A percentile compares a stretch with the other conserved stretches of the same genome.
phyloP scores from a whole-genome alignment of 2,797 vertebrate genomes.

The Menidia menidia region DNA sequence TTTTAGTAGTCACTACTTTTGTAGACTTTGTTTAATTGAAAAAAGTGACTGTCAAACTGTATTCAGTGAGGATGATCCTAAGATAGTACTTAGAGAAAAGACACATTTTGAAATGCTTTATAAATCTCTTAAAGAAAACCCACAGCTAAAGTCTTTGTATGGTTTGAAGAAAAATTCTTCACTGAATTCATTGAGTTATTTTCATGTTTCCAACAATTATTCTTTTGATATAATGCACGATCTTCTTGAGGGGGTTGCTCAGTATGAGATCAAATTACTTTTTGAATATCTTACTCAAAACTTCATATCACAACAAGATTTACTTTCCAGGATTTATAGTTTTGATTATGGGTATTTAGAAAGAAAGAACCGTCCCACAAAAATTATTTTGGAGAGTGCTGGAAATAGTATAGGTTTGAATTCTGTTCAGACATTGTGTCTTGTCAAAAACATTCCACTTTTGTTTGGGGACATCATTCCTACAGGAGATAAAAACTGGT shows the following conservation, averaged over 20 bases:
- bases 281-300: constrained; percentile 43
- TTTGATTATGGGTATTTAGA: constrained; percentile 48
- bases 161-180: constrained; percentile 43
- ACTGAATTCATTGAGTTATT: constrained; percentile 13
- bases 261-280: constrained; percentile 41
- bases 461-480: constrained; percentile 51
- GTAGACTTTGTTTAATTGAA: constrained; percentile 19
- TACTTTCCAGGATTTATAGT: constrained; percentile 30
- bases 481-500: neutral
- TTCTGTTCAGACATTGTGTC: constrained; percentile 38
- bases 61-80: constrained; percentile 26
- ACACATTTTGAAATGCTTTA: constrained; percentile 31
- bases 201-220: constrained; percentile 45
- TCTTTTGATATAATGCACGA: constrained; percentile 46
- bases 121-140: constrained; percentile 30
- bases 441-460: constrained; percentile 46
- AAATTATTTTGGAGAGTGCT: constrained; percentile 27
- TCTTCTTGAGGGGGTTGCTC: constrained; percentile 47
- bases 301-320: constrained; percentile 38
- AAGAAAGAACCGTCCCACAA: constrained; percentile 26
- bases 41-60: constrained; percentile 16
- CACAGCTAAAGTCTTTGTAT: constrained; percentile 24
- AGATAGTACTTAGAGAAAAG: constrained; percentile 23
- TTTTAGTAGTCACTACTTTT: constrained; percentile 23
- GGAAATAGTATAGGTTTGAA: constrained; percentile 44